Evolutionary conservation across 2,797 vertebrate species (phyloP), one percentile per base, ranked within the genome.

Genomic region (Anolis apletophallus): DNA sequence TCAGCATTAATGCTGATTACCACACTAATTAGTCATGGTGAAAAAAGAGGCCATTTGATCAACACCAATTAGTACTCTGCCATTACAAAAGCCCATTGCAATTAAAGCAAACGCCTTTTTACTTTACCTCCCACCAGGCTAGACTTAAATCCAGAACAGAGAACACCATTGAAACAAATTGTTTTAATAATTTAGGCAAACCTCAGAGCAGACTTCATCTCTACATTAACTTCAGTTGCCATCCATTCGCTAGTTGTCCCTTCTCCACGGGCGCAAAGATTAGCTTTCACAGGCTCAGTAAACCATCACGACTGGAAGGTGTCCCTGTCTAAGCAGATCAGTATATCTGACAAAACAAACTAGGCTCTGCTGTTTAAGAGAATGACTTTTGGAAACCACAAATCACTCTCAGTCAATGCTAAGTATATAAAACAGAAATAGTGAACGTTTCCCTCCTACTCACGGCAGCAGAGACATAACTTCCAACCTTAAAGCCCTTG

Each of bases 1-100:
- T 88, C 84, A 92, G 78, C 59, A 91, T 93, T 94, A 91, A 90
- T 76, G 91, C 50, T 89, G 90, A 95, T 90, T 90, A 91, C 13
- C 59, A 91, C 90, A 23, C 57, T 92, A 95, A 94, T 95, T 94
- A 94, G 64, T 75, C 74, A 79, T 85, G 72, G 57, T 80, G 76
- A 90, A 94, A 90, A 94, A 89, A 82, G 71, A 90, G 86, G 80
- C 32, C 89, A 91, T 91, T 77, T 90, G 89, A 93, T 87, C 85
- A 94, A 94, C 34, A 89, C 68, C 85, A 94, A 88, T 93, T 89
- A 89, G 80, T 90, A 92, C 57, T 87, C 40, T 91, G 76, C 75
- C 72, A 85, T 79, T 90, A 92, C 12, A 79, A 89, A 90, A 75
- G 67, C 61, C 34, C 32, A 84, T 16, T 83, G 32, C 67, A 94